Evolutionary conservation across 1,140 invertebrate genomes (phyloP), one percentile per base, ranked within the genome.

Genomic region (Aphaenogaster ashmeadi): DNA sequence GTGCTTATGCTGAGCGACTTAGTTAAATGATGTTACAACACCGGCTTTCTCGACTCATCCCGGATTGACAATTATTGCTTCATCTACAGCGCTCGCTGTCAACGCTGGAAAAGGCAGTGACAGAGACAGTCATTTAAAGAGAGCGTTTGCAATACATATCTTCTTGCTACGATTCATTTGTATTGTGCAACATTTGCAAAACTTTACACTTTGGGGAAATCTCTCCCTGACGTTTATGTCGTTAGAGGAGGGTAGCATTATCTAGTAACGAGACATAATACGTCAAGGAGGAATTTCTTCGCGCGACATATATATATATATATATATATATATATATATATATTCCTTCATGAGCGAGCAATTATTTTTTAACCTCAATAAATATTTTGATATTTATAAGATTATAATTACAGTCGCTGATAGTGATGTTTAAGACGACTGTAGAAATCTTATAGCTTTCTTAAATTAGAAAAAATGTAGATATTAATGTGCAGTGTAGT

Each of bases 241-340:
- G 56, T 78, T 9, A 3, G 54, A 44, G 21, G 1, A 18, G 33
- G 56, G 15, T 44, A 15, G 15, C 15, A 21, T 64, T 77, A 77
- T 64, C 9, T 27, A 13, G 15, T 78, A 78, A 78, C 18, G 41
- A 78, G 75, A 64, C 27, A 9, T 78, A 78, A 62, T 78, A 44
- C 15, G 5, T 78, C 75, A 64, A 64, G 41, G 13, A 64, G 18
- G 8, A 47, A 44, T 44, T 27, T 78, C 38, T 62, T 8, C 38
- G 21, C 8, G 5, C 21, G 4, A n/a, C 13, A 9, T 18, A 21
- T 13, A 27, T n/a, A 18, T 27, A 27, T 18, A 7, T 54, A n/a
- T n/a, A n/a, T n/a, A 44, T 36, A 8, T 2, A 6, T 8, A 18
- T 66, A 5, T n/a, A 38, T 27, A 27, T 27, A 27, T 27, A 27